phyloP scores from a whole-genome alignment of 2,113 vertebrate genomes.

The Lamprologus ornatipinnis region DNA sequence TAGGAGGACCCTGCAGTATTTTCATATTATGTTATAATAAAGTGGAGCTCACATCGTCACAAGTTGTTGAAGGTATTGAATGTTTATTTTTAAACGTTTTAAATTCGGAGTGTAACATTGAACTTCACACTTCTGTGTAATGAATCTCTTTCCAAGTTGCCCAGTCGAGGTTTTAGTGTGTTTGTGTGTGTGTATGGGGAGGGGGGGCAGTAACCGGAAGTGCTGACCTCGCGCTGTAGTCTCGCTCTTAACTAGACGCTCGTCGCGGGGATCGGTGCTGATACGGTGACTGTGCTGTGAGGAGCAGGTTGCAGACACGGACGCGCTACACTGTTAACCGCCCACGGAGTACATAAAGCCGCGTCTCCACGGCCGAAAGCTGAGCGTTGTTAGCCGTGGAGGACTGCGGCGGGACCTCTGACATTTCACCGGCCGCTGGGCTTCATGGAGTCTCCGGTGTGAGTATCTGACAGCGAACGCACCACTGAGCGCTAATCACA shows the following conservation, averaged over 20 bases:
- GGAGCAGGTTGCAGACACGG: not conserved
- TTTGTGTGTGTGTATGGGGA: not conserved
- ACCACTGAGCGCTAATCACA: not conserved
- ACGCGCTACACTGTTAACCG: not conserved
- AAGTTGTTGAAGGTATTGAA: not conserved
- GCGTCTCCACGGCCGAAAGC: not conserved
- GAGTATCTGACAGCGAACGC: constrained; percentile 7
- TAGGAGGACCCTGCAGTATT: not conserved
- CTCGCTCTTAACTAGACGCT: not conserved
- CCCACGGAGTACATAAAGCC: not conserved
- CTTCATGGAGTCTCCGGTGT: not conserved
- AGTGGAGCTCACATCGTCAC: not conserved
- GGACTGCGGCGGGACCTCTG: not conserved
- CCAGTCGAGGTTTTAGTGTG: not conserved
- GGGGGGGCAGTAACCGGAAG: not conserved
- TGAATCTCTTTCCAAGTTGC: not conserved
- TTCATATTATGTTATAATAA: not conserved
- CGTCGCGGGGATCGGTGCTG: not conserved
- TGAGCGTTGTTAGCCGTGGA: not conserved
- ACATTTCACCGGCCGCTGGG: not conserved
- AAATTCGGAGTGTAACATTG: accelerated
- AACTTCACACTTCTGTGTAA: not conserved
- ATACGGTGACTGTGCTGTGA: not conserved
- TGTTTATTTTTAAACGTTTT: not conserved
- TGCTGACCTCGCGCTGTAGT: accelerated